Base-by-base conservation (phyloP, 1,140 invertebrate species). In the Steinernema khuongi region DNA sequence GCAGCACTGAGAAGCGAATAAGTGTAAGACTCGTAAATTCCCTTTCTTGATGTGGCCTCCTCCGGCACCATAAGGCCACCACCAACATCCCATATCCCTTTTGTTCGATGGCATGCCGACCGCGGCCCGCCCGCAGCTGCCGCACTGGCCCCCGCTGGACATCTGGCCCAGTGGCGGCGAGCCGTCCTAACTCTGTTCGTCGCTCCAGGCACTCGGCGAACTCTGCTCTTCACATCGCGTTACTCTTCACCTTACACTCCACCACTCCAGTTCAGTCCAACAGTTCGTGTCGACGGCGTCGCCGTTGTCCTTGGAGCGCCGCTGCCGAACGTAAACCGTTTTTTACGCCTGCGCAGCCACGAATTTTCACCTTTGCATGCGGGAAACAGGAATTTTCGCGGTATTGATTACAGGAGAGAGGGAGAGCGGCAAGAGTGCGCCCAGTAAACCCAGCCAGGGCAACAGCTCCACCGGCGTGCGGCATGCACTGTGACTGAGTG, bases 351-450 rank as follows among this genome's bases (percentile, higher is more conserved):
- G 50, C 50, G 50, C 50, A 22, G 50, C 14, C 50, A 14, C 7
- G 19, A 26, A 60, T n/a, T 60, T 60, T n/a, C 19, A 60, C 50
- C 22, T 60, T 60, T 26, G 22, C 50, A 60, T 60, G 7, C 11
- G 50, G 11, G 50, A 60, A 60, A 60, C 50, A 60, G 50, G 50
- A 60, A 60, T 60, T 60, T 60, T 60, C 22, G 50, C 50, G n/a
- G 50, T 60, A 60, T 60, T 60, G 50, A 60, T 60, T 60, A 60
- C 50, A 60, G 50, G 50, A 60, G 50, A 60, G 50, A 60, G 50
- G 50, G 22, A 60, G 50, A 60, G 14, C n/a, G n/a, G n/a, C 50
- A 60, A 60, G 50, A 60, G 50, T 22, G 19, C 50, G 50, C 50
- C n/a, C 50, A 14, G 50, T 4, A 60, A 60, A 60, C 50, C 50